phyloP scores from a whole-genome alignment of 2,797 vertebrate species.

The Momotus momota region DNA sequence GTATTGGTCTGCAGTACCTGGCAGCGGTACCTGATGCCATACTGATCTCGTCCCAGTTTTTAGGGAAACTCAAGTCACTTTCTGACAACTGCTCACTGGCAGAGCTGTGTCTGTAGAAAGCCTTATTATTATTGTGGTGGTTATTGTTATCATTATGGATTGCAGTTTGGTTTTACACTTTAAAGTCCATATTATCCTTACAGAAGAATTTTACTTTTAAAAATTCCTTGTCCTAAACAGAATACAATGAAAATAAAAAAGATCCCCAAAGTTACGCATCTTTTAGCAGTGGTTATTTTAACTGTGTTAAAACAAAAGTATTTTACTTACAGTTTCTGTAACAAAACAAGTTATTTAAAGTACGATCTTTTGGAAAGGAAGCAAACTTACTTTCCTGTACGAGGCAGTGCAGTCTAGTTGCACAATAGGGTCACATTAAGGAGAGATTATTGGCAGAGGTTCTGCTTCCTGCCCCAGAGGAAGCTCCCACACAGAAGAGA shows the following conservation, averaged over 20 bases:
- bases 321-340: background rate
- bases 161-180: background rate
- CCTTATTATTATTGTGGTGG: background rate
- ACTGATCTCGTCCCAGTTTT: background rate
- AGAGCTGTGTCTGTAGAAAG: background rate
- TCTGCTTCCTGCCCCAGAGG: constrained; percentile 40
- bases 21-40: background rate
- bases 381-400: constrained; percentile 6
- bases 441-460: background rate
- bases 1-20: background rate
- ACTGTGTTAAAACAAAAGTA: background rate
- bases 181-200: background rate
- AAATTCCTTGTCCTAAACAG: background rate
- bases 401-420: background rate
- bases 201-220: constrained; percentile 3
- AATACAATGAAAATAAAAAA: background rate
- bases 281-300: background rate
- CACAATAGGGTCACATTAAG: constrained; percentile 19
- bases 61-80: background rate
- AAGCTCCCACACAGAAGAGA: constrained; percentile 5
- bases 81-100: background rate
- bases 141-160: too few species aligned
- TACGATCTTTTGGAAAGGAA: background rate
- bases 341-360: background rate
- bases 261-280: background rate